A percentile compares a stretch with the other conserved stretches of the same genome.
Conservation (phyloP, 2,888 invertebrate genomes). For the Monopis laevigella region DNA sequence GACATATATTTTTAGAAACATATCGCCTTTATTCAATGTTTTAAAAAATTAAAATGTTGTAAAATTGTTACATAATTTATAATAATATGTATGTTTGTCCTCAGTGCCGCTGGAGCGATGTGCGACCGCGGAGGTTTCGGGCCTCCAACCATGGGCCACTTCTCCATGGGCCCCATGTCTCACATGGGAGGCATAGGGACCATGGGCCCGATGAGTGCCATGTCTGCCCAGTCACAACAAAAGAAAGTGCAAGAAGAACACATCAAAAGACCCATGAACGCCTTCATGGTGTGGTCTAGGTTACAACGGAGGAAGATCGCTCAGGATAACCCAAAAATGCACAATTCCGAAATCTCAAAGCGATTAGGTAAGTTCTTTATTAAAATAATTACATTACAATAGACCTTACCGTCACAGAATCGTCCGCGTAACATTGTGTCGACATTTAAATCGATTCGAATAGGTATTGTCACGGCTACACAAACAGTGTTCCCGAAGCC, state of each 20-base stretch:
- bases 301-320: slow-evolving; percentile 94
- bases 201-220: slow-evolving; percentile 63
- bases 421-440: neutral
- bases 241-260: slow-evolving; percentile 80
- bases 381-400: too few relatives aligned
- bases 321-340: slow-evolving; percentile 98
- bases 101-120: slow-evolving; percentile 79
- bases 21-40: too few relatives aligned
- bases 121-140: slow-evolving; percentile 73
- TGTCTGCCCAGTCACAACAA: slow-evolving; percentile 62
- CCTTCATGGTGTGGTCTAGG: slow-evolving; percentile 98
- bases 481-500: slow-evolving; percentile 1
- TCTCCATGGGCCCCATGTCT: slow-evolving; percentile 62
- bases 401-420: too few relatives aligned
- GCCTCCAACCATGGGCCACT: slow-evolving; percentile 68
- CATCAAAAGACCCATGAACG: slow-evolving; percentile 98
- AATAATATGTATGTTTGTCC: slow-evolving; percentile 22
- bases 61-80: neutral
- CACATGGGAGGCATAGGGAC: slow-evolving; percentile 66
- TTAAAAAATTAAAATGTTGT: neutral
- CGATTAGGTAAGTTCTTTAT: slow-evolving; percentile 88
- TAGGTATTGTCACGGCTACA: neutral
- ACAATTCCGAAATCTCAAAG: slow-evolving; percentile 96
- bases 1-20: too few relatives aligned
- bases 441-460: slow-evolving; percentile 7